phyloP scores from a whole-genome alignment of 2,888 invertebrate species.

The Mimachlamys varia region DNA sequence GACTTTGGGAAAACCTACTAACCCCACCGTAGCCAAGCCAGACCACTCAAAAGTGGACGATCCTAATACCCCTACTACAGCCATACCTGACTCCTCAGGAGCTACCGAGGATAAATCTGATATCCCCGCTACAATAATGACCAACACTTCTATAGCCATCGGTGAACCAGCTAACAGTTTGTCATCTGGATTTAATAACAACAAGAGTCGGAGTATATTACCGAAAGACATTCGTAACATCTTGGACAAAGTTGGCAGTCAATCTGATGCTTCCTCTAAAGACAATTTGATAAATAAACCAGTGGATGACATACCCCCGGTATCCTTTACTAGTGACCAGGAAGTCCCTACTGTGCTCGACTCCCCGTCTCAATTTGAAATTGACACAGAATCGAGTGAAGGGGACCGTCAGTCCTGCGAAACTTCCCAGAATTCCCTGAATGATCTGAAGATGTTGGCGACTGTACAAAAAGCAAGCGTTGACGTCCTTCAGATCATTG shows the following conservation, averaged over 20 bases:
- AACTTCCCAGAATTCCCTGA: conserved; percentile 1
- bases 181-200: background rate
- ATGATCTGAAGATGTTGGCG: conserved; percentile 20
- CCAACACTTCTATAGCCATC: background rate
- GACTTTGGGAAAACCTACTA: background rate
- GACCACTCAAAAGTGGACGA: background rate
- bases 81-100: background rate
- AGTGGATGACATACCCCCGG: background rate
- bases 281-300: background rate
- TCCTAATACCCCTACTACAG: background rate
- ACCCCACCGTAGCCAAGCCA: background rate
- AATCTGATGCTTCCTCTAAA: background rate
- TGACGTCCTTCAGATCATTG: conserved; percentile 4
- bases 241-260: background rate
- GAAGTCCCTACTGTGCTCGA: background rate
- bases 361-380: background rate
- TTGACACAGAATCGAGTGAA: background rate
- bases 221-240: background rate
- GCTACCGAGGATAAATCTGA: background rate
- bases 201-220: background rate
- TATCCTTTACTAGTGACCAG: background rate
- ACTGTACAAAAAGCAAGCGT: conserved; percentile 8
- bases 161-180: background rate
- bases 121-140: background rate
- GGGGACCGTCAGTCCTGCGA: conserved; percentile 4